Conservation (phyloP, 2,888 invertebrate genomes). For the Opisthograptis luteolata region DNA sequence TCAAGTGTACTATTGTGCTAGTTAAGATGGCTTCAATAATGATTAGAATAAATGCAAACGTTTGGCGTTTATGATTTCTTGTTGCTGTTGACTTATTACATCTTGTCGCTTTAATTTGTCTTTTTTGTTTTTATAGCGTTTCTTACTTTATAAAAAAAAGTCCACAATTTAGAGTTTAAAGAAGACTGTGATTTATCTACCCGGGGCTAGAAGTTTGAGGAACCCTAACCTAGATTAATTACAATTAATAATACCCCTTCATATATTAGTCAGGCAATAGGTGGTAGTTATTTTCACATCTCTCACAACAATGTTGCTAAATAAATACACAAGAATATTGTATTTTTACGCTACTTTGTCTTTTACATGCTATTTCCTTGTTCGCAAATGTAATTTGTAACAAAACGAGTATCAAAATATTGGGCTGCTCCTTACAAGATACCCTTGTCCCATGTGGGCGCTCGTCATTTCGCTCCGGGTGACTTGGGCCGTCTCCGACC, state of each 20-base stretch:
- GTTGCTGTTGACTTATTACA: conserved; percentile 1
- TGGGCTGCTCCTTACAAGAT: conserved; percentile 38
- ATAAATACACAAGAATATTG: too few relatives aligned
- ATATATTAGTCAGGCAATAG: too few relatives aligned
- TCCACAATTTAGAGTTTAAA: too few relatives aligned
- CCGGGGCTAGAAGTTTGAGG: too few relatives aligned
- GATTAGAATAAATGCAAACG: conserved; percentile 20
- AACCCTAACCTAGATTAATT: too few relatives aligned
- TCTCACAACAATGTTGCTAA: too few relatives aligned
- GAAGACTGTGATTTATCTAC: too few relatives aligned
- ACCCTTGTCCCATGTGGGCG: conserved; percentile 40
- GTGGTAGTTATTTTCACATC: too few relatives aligned
- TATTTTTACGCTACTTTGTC: too few relatives aligned
- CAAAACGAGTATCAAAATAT: conserved; percentile 36
- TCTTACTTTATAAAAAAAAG: too few relatives aligned
- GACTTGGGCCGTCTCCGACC: conserved; percentile 46
- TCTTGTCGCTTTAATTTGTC: neutral
- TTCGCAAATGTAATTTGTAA: neutral
- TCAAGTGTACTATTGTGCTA: conserved; percentile 25
- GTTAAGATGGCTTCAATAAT: conserved; percentile 13
- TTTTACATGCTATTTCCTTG: neutral
- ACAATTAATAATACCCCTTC: too few relatives aligned
- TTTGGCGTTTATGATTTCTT: conserved; percentile 13
- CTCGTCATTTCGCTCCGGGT: conserved; percentile 45
- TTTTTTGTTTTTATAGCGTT: neutral